Base-by-base conservation (phyloP, 1,140 invertebrate genomes). In the Procambarus clarkii region DNA sequence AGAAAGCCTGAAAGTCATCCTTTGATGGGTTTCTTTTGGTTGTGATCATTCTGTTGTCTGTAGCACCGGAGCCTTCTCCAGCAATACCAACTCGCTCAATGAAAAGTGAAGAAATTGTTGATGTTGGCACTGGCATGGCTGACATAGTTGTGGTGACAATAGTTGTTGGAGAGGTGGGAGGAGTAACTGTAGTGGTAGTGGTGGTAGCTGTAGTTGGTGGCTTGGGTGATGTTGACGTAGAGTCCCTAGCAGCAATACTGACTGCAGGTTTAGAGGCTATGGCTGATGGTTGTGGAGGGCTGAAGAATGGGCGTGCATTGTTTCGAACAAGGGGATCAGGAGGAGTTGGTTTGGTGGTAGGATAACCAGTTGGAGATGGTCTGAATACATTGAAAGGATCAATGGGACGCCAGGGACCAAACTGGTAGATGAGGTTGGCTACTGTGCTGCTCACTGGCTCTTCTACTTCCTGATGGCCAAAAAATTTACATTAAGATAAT, bases 21-120 rank as follows among this genome's bases (percentile, higher is more conserved):
- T 60, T 84, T 77, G 92, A 92, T 58, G 90, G 89, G 21, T 79
- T 92, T 50, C 89, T 92, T 83, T 88, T 92, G 45, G 88, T 92
- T 69, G 88, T 92, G 48, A 83, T 92, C 77, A 74, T 82, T 24
- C 77, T 85, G 77, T 54, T 45, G 2, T 78, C 74, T 54, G 9
- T 5, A 58, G 13, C 46, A 46, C n/a, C 11, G 21, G 13, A 34
- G 15, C 44, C 45, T 8, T 74, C 90, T 3, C 9, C 69, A 46
- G 48, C 77, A 7, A 87, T 45, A 44, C 90, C 88, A 60, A 89
- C n/a, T 13, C 84, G 34, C 2, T 91, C 69, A 21, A 44, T 78
- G 74, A 88, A 74, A 21, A 69, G 69, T 74, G 54, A 64, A 50
- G 60, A 34, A 7, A 58, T 21, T 34, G 92, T 34, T 21, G 81